These are phyloP conservation scores for Mimachlamys varia DNA, from an alignment of 2,888 invertebrate species.

Conservation along the genomic window DNA sequence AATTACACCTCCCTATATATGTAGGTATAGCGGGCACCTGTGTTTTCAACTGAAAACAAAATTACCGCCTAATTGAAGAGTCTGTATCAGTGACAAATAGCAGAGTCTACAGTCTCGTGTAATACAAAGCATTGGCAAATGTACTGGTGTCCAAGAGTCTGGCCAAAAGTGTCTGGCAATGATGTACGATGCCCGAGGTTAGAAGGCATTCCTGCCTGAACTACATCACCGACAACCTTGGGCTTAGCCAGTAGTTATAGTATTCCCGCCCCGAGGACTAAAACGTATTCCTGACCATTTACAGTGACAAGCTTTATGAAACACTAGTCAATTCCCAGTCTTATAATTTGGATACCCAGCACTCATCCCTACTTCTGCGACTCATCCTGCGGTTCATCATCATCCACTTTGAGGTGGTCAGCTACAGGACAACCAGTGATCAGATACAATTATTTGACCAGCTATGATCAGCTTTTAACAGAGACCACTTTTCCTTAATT, in stretches of 20 bases:
- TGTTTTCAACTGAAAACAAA: neutral
- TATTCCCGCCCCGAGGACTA: neutral
- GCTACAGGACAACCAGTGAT: neutral
- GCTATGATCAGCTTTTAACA: constrained; percentile 7
- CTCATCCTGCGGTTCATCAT: neutral
- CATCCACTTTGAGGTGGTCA: neutral
- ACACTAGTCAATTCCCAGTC: neutral
- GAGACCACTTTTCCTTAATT: neutral
- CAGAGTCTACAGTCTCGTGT: neutral
- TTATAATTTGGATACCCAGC: neutral
- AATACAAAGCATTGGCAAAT: neutral
- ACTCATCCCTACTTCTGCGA: neutral
- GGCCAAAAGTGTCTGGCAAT: neutral
- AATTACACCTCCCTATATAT: too few relatives aligned
- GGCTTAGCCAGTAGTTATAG: neutral
- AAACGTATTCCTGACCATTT: neutral
- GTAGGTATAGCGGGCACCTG: neutral
- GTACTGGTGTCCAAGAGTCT: neutral
- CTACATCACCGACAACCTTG: neutral
- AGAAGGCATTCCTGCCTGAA: neutral
- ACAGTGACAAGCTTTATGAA: neutral
- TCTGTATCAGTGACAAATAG: neutral
- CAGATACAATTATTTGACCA: neutral
- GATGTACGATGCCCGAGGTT: neutral
- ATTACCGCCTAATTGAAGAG: neutral